Evolutionary conservation across 2,888 invertebrate genomes (phyloP).

Genomic region (Xanthia icteritia): DNA sequence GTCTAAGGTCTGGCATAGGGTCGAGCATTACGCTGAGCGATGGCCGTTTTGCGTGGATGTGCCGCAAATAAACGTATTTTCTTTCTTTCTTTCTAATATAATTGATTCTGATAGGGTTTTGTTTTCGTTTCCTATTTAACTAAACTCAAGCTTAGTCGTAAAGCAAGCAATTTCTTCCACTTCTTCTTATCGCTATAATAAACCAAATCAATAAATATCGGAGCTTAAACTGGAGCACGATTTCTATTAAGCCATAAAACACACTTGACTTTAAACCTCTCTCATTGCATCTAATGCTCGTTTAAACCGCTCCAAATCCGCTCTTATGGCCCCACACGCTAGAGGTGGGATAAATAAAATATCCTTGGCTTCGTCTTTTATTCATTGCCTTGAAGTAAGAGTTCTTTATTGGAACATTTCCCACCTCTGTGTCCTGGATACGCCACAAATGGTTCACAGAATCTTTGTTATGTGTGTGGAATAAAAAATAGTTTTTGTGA

Average conservation of each 20-base stretch:
- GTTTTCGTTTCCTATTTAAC: neutral
- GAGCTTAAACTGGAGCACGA: neutral
- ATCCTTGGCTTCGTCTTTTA: constrained; percentile 61
- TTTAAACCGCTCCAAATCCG: constrained; percentile 39
- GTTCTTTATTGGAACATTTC: constrained; percentile 64
- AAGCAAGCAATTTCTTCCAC: neutral
- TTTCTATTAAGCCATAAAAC: constrained; percentile 47
- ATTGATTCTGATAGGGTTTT: neutral
- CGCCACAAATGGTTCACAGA: constrained; percentile 27
- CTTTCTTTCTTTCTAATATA: constrained; percentile 25
- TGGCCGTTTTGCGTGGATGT: too few species aligned
- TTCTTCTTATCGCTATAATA: neutral
- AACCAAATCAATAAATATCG: constrained; percentile 26
- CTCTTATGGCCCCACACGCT: constrained; percentile 53
- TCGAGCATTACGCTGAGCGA: too few species aligned
- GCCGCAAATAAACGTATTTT: too few species aligned
- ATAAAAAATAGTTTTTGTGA: constrained; percentile 6
- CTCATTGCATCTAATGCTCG: constrained; percentile 39
- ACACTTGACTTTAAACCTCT: constrained; percentile 33
- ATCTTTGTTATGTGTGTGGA: constrained; percentile 11
- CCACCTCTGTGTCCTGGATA: constrained; percentile 34
- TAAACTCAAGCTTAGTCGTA: neutral
- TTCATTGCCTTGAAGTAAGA: constrained; percentile 57
- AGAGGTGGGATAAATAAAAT: constrained; percentile 61
- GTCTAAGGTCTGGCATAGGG: too few species aligned